These are phyloP conservation scores for Glyptemys insculpta DNA, from an alignment of 2,797 vertebrate species.

Conservation along the genomic window DNA sequence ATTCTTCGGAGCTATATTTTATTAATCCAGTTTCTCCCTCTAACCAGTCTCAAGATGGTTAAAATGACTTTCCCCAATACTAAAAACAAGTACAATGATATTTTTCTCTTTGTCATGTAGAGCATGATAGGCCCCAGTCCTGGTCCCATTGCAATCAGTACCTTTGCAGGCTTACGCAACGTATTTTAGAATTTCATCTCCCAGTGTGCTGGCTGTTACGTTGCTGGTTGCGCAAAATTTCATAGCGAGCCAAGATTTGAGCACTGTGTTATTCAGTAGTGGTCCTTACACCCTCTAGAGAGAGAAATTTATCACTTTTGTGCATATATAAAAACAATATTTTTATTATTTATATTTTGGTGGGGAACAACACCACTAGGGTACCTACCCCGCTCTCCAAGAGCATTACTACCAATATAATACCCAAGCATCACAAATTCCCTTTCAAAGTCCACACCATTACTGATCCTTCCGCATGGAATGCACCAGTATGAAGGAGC, in stretches of 20 bases:
- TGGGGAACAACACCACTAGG: neutral
- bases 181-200: too few relatives aligned
- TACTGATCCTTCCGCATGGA: conserved; percentile 2
- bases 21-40: neutral
- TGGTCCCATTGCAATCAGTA: neutral
- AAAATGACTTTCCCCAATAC: neutral
- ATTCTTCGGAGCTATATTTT: neutral
- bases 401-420: neutral
- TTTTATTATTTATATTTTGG: neutral
- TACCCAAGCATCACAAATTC: neutral
- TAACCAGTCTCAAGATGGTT: neutral
- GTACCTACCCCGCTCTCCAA: neutral
- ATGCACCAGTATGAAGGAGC: neutral
- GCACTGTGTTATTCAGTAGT: neutral
- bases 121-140: neutral
- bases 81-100: neutral
- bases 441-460: neutral
- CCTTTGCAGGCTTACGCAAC: too few relatives aligned
- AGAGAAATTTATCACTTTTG: neutral
- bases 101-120: accelerated
- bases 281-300: neutral
- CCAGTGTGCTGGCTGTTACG: neutral
- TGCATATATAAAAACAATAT: neutral
- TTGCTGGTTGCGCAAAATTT: neutral
- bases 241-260: neutral